Conservation (phyloP, 2,113 vertebrate species). For the Gadus chalcogrammus region DNA sequence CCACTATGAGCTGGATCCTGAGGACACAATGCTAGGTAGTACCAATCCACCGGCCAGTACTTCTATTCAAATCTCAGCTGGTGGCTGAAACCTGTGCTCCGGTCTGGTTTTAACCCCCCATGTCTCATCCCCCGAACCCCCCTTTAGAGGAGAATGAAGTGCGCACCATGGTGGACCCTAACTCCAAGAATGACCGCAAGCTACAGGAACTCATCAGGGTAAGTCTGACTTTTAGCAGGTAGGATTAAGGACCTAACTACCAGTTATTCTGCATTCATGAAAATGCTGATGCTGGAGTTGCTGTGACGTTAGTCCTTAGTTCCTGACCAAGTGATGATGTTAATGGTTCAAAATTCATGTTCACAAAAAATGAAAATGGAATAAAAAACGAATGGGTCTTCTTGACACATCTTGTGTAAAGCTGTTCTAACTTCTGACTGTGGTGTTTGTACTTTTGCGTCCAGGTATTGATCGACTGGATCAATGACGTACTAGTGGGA, state of each 20-base stretch:
- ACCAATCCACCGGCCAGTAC: too few species aligned
- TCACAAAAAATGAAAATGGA: too few species aligned
- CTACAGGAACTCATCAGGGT: slow-evolving; percentile 94
- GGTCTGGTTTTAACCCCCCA: background rate
- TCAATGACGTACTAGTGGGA: slow-evolving; percentile 92
- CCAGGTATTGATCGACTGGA: slow-evolving; percentile 93
- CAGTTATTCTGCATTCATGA: too few species aligned
- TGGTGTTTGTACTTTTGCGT: background rate
- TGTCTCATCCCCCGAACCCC: background rate
- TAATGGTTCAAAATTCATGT: too few species aligned
- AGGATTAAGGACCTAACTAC: too few species aligned
- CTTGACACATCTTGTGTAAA: background rate
- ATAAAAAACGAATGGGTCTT: background rate
- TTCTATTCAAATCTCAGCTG: too few species aligned
- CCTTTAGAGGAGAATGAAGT: slow-evolving; percentile 93
- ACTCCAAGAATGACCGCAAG: slow-evolving; percentile 87
- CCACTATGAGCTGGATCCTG: slow-evolving; percentile 94
- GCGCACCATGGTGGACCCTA: slow-evolving; percentile 93
- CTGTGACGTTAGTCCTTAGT: too few species aligned
- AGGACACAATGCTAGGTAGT: slow-evolving; percentile 97
- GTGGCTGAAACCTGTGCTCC: too few species aligned
- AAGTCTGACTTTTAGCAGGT: background rate
- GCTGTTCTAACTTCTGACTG: background rate
- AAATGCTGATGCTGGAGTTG: too few species aligned
- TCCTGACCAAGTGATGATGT: too few species aligned